Evolutionary conservation across 2,797 vertebrate species (phyloP).

Genomic region (Trichosurus vulpecula): DNA sequence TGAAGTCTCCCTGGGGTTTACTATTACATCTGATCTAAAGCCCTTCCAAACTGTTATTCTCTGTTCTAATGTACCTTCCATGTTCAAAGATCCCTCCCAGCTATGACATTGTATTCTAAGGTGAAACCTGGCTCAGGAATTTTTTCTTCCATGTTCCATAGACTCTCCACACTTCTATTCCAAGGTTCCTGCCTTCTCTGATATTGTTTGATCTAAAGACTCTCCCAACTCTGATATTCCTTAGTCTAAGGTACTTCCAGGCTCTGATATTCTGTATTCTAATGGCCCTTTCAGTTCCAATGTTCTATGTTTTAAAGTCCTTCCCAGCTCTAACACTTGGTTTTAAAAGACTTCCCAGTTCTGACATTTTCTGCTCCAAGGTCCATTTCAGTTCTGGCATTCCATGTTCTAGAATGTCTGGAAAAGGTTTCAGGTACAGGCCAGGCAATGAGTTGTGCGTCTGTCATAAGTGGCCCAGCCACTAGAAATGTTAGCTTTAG

Average conservation of each 20-base stretch:
- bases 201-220: not conserved
- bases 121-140: not conserved
- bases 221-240: not conserved
- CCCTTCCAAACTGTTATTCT: not conserved
- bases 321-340: not conserved
- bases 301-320: not conserved
- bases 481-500: too few relatives aligned
- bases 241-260: not conserved
- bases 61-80: not conserved
- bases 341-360: not conserved
- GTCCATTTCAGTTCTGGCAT: not conserved
- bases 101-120: not conserved
- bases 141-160: not conserved
- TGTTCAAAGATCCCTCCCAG: not conserved
- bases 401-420: not conserved
- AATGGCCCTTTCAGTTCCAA: not conserved
- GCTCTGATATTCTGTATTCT: not conserved
- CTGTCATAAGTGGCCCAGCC: not conserved
- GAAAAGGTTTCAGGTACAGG: not conserved
- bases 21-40: not conserved
- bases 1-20: not conserved
- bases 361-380: not conserved
- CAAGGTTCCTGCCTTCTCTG: not conserved
- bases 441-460: not conserved
- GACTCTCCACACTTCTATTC: not conserved